Base-by-base conservation (phyloP, 2,888 invertebrate species). In the Siphlonurus alternatus region DNA sequence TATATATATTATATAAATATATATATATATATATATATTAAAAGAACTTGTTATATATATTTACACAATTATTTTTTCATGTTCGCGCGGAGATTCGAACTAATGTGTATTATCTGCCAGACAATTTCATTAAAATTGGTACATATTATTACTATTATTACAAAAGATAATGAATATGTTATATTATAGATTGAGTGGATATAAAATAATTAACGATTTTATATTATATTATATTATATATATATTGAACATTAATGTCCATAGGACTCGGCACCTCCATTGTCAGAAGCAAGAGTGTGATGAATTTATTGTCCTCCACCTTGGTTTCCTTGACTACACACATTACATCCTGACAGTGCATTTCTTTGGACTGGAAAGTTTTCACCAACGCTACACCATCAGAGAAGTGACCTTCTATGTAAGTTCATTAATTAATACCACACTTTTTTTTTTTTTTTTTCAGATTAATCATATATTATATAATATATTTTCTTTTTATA, bases 261-360 rank as follows among this genome's bases (percentile, higher is more conserved):
- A n/a, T 25, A 65, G 90, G 70, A 91, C 92, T 0, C 81, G 91
- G 68, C 88, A 90, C 73, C 77, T 96, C 38, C 83, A 84, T 66
- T 96, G 95, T 74, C 84, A 84, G 71, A 81, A 86, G 69, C 86
- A 89, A 75, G 79, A 80, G 22, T 97, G 97, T 75, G 89, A 91
- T 66, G 92, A 93, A 72, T 85, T 96, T 68, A 88, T 91, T 68
- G 83, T 93, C 0, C 78, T 94, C 62, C 97, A 97, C 77, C 79
- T 97, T 66, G 93, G 93, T 22, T 91, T 88, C 69, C 78, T 96
- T 54, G 91, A 93, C 72, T 95, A 88, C 75, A 86, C 88, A 1
- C 89, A 89, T 74, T 96, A 96, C 74, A 83, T 90, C 62, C 83
- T 96, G 63, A 89, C 88, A 22, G 82, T 95, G 18, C 81, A 83